phyloP scores from a whole-genome alignment of 2,888 invertebrate genomes.

The Sinhomidia bicolor region DNA sequence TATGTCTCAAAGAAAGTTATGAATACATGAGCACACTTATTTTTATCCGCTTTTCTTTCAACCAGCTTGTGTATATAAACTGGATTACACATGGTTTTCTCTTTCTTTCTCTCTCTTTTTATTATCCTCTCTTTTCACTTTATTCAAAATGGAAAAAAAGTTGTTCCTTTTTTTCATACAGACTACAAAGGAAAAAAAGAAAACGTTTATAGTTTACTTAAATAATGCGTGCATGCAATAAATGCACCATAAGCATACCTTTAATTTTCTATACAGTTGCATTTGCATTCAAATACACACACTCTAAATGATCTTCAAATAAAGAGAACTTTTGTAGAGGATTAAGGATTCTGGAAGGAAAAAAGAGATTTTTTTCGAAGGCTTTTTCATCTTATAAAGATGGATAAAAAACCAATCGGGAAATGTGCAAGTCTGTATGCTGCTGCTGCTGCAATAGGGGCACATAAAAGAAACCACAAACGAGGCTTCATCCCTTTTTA shows the following conservation, averaged over 20 bases:
- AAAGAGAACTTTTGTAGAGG: not conserved
- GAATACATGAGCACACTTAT: not conserved
- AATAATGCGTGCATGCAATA: no score
- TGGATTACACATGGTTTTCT: not conserved
- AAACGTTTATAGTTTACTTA: no score
- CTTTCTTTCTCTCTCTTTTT: not conserved
- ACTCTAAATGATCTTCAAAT: not conserved
- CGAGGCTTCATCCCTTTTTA: slow-evolving; percentile 26
- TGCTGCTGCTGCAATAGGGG: no score
- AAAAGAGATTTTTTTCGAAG: no score
- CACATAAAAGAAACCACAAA: slow-evolving; percentile 42
- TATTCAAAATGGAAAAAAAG: no score
- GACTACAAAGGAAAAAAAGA: no score
- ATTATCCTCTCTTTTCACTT: no score
- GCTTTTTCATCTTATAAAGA: not conserved
- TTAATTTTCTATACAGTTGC: no score
- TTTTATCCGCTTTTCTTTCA: not conserved
- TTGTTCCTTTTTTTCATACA: no score
- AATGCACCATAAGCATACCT: no score
- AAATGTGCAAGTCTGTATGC: slow-evolving; percentile 1
- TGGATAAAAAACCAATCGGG: slow-evolving; percentile 40
- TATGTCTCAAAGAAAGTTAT: slow-evolving; percentile 11
- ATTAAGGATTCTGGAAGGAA: slow-evolving; percentile 2
- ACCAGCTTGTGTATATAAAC: not conserved
- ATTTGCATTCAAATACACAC: not conserved